A percentile compares a stretch with the other conserved stretches of the same genome.
Evolutionary conservation across 2,797 vertebrate species (phyloP).

Genomic region (Halcyon badia): DNA sequence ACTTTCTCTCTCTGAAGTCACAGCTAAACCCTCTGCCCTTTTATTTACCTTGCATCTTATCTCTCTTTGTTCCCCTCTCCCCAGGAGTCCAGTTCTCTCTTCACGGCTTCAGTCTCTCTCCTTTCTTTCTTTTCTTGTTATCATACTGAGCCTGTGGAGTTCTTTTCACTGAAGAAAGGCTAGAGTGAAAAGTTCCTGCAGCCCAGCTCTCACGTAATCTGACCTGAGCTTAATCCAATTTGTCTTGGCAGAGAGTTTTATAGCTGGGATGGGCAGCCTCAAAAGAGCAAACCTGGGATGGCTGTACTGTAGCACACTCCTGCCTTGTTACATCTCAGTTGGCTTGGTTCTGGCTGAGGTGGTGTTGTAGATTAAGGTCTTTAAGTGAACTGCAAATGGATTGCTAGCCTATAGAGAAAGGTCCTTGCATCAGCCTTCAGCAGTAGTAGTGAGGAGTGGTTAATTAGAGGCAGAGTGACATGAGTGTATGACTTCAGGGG

Average conservation of each 20-base stretch:
- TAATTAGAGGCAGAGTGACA: not conserved
- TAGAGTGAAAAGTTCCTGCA: not conserved
- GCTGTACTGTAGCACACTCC: not conserved
- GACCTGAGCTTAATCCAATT: slow-evolving; percentile 21
- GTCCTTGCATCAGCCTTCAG: not conserved
- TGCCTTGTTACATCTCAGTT: not conserved
- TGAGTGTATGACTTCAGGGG: not conserved
- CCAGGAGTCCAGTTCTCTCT: not conserved
- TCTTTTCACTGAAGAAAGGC: not conserved
- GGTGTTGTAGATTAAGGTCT: not conserved
- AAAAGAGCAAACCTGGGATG: not conserved
- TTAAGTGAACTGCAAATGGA: not conserved
- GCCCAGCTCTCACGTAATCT: not conserved
- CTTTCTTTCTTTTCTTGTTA: not conserved
- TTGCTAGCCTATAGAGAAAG: not conserved
- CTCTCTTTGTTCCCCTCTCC: slow-evolving; percentile 5
- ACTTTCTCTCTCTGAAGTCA: slow-evolving; percentile 25
- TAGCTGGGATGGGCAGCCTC: not conserved
- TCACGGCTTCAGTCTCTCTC: not conserved
- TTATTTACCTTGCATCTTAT: slow-evolving; percentile 45
- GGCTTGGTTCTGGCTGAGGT: not conserved
- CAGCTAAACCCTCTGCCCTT: not conserved
- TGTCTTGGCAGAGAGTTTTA: not conserved
- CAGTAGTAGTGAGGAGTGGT: not conserved
- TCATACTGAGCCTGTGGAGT: not conserved